phyloP scores from a whole-genome alignment of 1,140 invertebrate species.

The Lepidurus packardi region DNA sequence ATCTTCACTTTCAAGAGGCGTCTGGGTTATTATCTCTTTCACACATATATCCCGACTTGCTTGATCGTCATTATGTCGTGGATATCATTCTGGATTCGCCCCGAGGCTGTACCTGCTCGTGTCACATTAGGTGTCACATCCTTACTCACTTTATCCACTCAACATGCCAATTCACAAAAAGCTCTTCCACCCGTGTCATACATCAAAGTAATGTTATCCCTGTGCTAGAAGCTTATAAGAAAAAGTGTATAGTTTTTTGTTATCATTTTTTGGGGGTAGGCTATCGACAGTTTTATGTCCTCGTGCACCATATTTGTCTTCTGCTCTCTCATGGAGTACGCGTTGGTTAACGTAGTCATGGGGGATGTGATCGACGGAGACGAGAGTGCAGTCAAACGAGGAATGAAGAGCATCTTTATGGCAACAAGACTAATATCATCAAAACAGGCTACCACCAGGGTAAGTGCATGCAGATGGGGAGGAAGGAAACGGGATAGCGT shows the following conservation, averaged over 20 bases:
- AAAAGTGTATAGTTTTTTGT: background rate
- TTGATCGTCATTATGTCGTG: conserved; percentile 79
- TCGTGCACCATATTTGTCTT: conserved; percentile 50
- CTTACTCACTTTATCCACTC: conserved; percentile 37
- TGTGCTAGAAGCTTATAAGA: background rate
- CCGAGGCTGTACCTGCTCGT: conserved; percentile 42
- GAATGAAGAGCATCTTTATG: conserved; percentile 32
- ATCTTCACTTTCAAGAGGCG: conserved; percentile 77
- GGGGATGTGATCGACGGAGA: conserved; percentile 35
- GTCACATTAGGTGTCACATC: conserved; percentile 40
- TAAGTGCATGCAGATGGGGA: background rate
- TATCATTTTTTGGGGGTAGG: conserved; percentile 44
- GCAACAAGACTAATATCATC: conserved; percentile 24
- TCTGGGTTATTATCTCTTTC: conserved; percentile 79
- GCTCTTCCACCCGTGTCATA: conserved; percentile 35
- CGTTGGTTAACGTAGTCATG: conserved; percentile 43
- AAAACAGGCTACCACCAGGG: background rate
- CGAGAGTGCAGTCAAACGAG: conserved; percentile 32
- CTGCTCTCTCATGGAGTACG: conserved; percentile 47
- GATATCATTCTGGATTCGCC: conserved; percentile 44
- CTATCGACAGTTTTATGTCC: conserved; percentile 53
- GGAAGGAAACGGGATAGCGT: background rate
- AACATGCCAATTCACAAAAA: conserved; percentile 35
- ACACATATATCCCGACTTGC: conserved; percentile 81
- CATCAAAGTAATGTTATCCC: conserved; percentile 33